phyloP scores from a whole-genome alignment of 2,888 invertebrate species.

The Eilema sororculum region DNA sequence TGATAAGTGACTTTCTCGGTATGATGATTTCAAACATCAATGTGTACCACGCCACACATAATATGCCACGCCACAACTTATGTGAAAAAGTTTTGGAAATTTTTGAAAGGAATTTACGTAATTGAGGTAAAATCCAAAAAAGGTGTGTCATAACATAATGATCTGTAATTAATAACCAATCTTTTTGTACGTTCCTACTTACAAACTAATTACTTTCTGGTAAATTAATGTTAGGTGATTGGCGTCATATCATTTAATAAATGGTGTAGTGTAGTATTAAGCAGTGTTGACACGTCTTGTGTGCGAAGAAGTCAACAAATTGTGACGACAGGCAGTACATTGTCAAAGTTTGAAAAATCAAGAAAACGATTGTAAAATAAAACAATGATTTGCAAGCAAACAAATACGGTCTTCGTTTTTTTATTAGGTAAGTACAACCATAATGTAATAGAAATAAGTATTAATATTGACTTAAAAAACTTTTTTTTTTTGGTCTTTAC shows the following conservation, averaged over 20 bases:
- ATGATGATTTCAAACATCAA: neutral
- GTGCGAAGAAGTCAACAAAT: neutral
- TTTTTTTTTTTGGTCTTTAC: no score
- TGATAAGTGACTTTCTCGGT: neutral
- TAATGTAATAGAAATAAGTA: neutral
- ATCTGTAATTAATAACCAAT: conserved; percentile 7
- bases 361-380: neutral
- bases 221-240: neutral
- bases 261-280: neutral
- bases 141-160: neutral
- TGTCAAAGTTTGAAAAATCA: neutral
- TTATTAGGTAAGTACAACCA: conserved; percentile 10
- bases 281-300: neutral
- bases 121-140: conserved; percentile 8
- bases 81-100: neutral
- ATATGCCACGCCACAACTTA: no score
- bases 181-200: neutral
- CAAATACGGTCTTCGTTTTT: neutral
- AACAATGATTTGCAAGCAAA: conserved; percentile 6
- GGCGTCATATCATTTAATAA: neutral
- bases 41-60: neutral
- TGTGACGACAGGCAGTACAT: neutral
- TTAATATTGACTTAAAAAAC: no score
- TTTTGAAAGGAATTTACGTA: neutral
- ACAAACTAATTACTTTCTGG: neutral